These are phyloP conservation scores for Lampris megalopsis DNA, from an alignment of 2,113 vertebrate species.

Conservation along the genomic window DNA sequence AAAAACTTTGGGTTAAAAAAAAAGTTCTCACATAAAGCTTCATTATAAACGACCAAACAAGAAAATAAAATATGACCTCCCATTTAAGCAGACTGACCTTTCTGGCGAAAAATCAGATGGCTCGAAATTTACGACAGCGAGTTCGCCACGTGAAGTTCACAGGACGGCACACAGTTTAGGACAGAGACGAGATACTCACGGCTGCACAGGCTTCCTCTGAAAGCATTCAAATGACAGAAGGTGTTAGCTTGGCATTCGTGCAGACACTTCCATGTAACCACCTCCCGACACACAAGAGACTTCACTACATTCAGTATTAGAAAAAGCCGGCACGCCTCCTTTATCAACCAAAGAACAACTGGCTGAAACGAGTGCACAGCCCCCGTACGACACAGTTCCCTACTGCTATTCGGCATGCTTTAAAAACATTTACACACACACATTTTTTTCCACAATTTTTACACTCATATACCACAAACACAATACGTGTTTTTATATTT, in stretches of 20 bases:
- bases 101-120: too few species aligned
- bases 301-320: background rate
- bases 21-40: too few species aligned
- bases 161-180: too few species aligned
- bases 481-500: background rate
- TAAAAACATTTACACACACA: background rate
- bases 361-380: slow-evolving; percentile 22
- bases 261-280: slow-evolving; percentile 60
- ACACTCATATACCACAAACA: background rate
- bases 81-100: too few species aligned
- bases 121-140: too few species aligned
- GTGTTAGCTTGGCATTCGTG: slow-evolving; percentile 38
- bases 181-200: slow-evolving; percentile 55
- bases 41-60: too few species aligned
- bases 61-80: too few species aligned
- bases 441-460: background rate
- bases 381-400: slow-evolving; percentile 28
- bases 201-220: slow-evolving; percentile 43
- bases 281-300: slow-evolving; percentile 2
- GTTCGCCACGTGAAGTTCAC: too few species aligned
- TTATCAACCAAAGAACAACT: slow-evolving; percentile 78
- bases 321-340: slow-evolving; percentile 53
- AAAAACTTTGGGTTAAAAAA: too few species aligned
- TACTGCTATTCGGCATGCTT: background rate
- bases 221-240: slow-evolving; percentile 51